phyloP scores from a whole-genome alignment of 2,113 vertebrate species.

The Phocoena phocoena region DNA sequence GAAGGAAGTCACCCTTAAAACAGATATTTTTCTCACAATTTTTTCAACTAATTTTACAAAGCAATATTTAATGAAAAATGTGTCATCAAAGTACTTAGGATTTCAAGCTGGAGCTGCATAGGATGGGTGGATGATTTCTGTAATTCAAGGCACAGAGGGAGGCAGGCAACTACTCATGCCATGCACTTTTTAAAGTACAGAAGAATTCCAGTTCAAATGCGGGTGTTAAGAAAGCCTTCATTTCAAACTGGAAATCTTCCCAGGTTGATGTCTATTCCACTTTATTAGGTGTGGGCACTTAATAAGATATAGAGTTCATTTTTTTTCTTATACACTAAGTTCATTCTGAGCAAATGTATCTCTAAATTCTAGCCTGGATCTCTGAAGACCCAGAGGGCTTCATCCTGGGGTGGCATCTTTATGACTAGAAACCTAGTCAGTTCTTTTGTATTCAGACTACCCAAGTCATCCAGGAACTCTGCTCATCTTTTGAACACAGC shows the following conservation, averaged over 20 bases:
- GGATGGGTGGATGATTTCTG: background rate
- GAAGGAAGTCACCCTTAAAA: background rate
- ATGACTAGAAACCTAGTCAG: background rate
- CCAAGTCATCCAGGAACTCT: background rate
- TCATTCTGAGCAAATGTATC: background rate
- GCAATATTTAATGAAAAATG: background rate
- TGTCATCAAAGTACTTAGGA: background rate
- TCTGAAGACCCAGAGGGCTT: background rate
- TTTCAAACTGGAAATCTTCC: background rate
- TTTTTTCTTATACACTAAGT: rapidly evolving
- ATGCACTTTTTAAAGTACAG: background rate
- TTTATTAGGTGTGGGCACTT: background rate
- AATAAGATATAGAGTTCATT: background rate
- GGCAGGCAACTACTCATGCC: background rate
- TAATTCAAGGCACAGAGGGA: background rate
- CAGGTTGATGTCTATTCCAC: background rate
- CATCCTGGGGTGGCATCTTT: background rate
- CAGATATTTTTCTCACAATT: background rate
- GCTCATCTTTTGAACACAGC: background rate
- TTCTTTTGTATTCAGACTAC: background rate
- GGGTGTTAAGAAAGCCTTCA: background rate
- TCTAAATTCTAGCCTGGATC: background rate
- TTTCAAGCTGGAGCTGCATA: background rate
- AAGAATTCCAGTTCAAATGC: background rate
- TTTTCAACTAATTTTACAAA: background rate